These are phyloP conservation scores for Amphiduros pacificus DNA, from an alignment of 2,888 invertebrate genomes.

Conservation along the genomic window DNA sequence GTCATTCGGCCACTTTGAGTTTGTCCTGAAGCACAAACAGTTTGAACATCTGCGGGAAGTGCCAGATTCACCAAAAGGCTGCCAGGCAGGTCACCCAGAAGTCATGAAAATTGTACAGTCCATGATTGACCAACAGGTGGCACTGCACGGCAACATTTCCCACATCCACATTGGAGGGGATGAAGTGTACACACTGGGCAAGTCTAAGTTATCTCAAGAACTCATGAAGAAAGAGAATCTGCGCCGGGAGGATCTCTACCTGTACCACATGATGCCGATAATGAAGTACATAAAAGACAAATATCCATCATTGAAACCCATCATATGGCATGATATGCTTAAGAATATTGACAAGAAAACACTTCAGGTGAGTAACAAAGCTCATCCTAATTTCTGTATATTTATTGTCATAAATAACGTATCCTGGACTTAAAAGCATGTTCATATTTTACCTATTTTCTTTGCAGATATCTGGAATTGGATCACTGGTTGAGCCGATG, in stretches of 20 bases:
- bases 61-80: constrained; percentile 65
- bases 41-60: constrained; percentile 72
- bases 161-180: constrained; percentile 81
- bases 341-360: constrained; percentile 51
- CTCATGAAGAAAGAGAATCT: constrained; percentile 5
- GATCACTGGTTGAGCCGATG: constrained; percentile 72
- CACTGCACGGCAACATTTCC: constrained; percentile 66
- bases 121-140: constrained; percentile 9
- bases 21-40: constrained; percentile 72
- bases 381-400: too few relatives aligned
- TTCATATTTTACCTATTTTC: background rate
- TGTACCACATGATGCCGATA: constrained; percentile 45
- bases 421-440: constrained; percentile 28
- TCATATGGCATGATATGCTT: constrained; percentile 84
- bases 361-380: too few relatives aligned
- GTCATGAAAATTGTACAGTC: background rate
- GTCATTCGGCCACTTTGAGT: constrained; percentile 84
- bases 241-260: background rate
- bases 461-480: background rate
- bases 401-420: too few relatives aligned
- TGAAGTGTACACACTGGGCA: constrained; percentile 63
- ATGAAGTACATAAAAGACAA: constrained; percentile 67
- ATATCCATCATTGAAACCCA: constrained; percentile 66
- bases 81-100: constrained; percentile 69
- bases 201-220: background rate